Evolutionary conservation across 2,888 invertebrate genomes (phyloP).

Genomic region (Ommatoiulus sabulosus): DNA sequence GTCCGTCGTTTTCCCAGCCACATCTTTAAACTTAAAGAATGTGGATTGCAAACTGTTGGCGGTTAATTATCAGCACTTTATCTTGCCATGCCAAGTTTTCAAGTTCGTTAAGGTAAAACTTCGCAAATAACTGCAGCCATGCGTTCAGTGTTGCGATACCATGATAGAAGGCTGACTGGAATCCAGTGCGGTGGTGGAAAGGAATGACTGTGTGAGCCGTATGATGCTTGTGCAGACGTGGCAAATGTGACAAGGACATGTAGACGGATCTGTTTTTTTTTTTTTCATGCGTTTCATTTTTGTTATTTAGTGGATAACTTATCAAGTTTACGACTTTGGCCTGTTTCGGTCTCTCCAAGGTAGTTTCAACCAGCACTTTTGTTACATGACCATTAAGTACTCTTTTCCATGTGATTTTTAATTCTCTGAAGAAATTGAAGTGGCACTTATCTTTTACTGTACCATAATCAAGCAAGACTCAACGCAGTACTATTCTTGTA

Average conservation of each 20-base stretch:
- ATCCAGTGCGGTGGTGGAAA: background rate
- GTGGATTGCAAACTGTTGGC: background rate
- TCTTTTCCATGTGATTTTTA: conserved; percentile 21
- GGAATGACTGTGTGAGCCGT: background rate
- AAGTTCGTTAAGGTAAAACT: background rate
- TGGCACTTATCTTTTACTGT: conserved; percentile 3
- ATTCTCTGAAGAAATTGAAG: background rate
- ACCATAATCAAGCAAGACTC: conserved; percentile 20
- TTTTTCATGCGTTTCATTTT: background rate
- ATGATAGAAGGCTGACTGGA: background rate
- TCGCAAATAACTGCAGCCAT: background rate
- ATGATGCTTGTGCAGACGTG: background rate
- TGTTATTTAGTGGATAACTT: conserved; percentile 27
- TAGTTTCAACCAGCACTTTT: conserved; percentile 17
- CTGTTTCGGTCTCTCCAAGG: background rate
- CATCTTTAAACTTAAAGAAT: background rate
- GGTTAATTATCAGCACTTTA: background rate
- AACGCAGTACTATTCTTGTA: background rate
- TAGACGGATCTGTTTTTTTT: background rate
- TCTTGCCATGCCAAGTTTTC: background rate
- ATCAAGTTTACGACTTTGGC: background rate
- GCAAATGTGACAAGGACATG: background rate
- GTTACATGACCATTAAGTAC: conserved; percentile 21
- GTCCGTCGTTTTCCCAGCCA: background rate
- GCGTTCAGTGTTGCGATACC: background rate